These are phyloP conservation scores for Andrena camellia DNA, from an alignment of 2,888 invertebrate species.

Conservation along the genomic window DNA sequence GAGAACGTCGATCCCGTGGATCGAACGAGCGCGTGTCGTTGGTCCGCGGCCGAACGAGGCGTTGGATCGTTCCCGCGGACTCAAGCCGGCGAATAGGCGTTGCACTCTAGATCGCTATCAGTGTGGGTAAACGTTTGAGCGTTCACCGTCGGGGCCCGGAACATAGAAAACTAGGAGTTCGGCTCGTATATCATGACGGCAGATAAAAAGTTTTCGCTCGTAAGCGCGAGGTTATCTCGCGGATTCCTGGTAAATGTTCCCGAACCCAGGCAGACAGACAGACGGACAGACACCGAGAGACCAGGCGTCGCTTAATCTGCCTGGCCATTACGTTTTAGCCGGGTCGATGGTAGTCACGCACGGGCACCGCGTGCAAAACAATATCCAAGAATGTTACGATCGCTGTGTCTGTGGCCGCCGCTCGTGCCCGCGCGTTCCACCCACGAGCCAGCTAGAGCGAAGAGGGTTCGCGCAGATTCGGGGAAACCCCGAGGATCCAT, in stretches of 20 bases:
- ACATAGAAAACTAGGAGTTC: conserved; percentile 71
- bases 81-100: conserved; percentile 68
- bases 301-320: conserved; percentile 62
- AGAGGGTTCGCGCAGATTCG: no score
- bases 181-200: conserved; percentile 71
- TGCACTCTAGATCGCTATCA: conserved; percentile 74
- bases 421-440: background rate
- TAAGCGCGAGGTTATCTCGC: conserved; percentile 71
- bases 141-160: conserved; percentile 65
- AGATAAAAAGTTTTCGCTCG: conserved; percentile 71
- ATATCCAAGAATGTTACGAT: conserved; percentile 55
- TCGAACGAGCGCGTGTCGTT: conserved; percentile 57
- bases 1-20: conserved; percentile 8
- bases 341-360: conserved; percentile 65
- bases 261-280: conserved; percentile 42
- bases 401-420: background rate
- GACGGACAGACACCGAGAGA: conserved; percentile 2
- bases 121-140: conserved; percentile 72
- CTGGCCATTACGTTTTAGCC: conserved; percentile 46
- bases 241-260: conserved; percentile 72
- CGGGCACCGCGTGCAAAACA: conserved; percentile 40
- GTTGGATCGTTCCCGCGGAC: conserved; percentile 63
- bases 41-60: conserved; percentile 51
- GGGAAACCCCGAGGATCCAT: no score
- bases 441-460: background rate